Base-by-base conservation (phyloP, 1,140 invertebrate genomes). In the Lamellibrachia luymesi region DNA sequence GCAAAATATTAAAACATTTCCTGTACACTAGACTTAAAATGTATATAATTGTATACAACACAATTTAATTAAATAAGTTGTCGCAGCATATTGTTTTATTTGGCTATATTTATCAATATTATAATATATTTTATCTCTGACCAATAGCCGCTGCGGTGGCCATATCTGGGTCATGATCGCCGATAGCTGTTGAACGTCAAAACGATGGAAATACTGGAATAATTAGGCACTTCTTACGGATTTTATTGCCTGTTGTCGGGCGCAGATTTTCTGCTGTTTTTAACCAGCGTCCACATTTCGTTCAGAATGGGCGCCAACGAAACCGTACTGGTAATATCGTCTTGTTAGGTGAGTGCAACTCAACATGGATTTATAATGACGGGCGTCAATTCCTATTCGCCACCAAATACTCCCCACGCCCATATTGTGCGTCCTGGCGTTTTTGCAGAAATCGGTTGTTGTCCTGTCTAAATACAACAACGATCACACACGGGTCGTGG, bases 331-430 rank as follows among this genome's bases (percentile, higher is more conserved):
- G 64, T 80, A 80, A 80, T 17, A 80, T 22, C 8, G 17, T 80
- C 64, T 80, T 80, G 64, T 80, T 80, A 17, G 64, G 64, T 80
- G 64, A 80, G 64, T 80, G 25, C 13, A 80, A 80, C 64, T 10
- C 64, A 80, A 80, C 64, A 80, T 80, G 64, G 64, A 80, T 80
- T 80, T 80, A 80, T 80, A 80, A 80, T 80, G 64, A 80, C 64
- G 64, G 64, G 64, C 64, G 64, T 80, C 64, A 80, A 80, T 22
- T 80, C 64, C 64, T 80, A 80, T 80, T 80, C 64, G 64, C 64
- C 25, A 80, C 64, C 25, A 80, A 80, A 10, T 2, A 80, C 64
- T 80, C 64, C 64, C 64, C 64, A 80, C 64, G 64, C 64, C 64
- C 64, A 80, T 80, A 22, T 80, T 80, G 64, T 80, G 25, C 64